Evolutionary conservation across 2,797 vertebrate species (phyloP), one percentile per base, ranked within the genome.

Genomic region (Gephyroberyx darwinii): DNA sequence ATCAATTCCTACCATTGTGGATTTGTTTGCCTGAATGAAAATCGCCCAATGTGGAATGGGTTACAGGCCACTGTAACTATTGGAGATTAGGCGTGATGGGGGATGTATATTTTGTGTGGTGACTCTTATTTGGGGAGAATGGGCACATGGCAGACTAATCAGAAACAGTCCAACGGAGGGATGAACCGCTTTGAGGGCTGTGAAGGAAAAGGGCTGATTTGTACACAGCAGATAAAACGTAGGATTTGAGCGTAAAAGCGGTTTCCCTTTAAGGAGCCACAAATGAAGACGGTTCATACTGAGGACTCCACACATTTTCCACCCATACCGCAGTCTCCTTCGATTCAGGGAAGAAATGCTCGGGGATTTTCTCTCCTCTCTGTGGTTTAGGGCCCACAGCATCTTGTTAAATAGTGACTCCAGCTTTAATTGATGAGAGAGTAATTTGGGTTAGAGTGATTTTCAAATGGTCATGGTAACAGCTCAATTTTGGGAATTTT

Each of bases 301-400:
- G n/a, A 69, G 83, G 82, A 85, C 82, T 83, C 84, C 72, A 70
- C 81, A 79, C 78, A 84, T 88, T 91, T 91, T 88, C 86, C 84
- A 74, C 57, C 71, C 66, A 8, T 67, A 88, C 90, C 84, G 1
- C 87, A 86, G 87, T 79, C 78, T 87, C 81, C 73, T 65, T 69
- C 58, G 1, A 82, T 75, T 78, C 78, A 82, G 65, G 22, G 59
- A 73, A 81, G 64, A 84, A 80, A 84, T 75, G 62, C 69, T 72
- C 1, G 5, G 76, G 80, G 82, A 83, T 83, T 88, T 89, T 86
- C 77, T 82, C 60, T 78, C 75, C 61, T 64, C 72, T 74, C 68
- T 83, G 87, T 39, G 88, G 88, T 87, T 72, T 41, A 64, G 75
- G 74, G 77, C 84, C 79, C 84, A 76, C 68, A 77, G 75, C 57